Conservation (phyloP, 2,113 vertebrate genomes). For the Petrocephalus microphthalmus region DNA sequence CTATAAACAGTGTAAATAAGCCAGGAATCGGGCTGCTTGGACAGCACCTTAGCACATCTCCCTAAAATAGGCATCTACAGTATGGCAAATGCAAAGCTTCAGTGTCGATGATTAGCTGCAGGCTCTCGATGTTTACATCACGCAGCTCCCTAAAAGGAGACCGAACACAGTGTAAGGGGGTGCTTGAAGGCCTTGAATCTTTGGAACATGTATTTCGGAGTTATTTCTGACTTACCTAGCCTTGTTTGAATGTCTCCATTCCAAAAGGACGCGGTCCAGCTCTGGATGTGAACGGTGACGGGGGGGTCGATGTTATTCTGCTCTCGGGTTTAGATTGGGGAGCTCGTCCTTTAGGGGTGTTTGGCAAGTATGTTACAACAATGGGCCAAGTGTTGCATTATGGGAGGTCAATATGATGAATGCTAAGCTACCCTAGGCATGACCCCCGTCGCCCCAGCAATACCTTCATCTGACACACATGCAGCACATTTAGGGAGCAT, state of each 20-base stretch:
- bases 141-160: conserved; percentile 32
- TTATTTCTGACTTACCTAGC: neutral
- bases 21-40: conserved; percentile 26
- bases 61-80: conserved; percentile 68
- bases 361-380: neutral
- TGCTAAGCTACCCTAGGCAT: conserved; percentile 25
- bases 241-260: conserved; percentile 7
- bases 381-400: neutral
- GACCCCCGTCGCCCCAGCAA: neutral
- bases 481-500: conserved; percentile 1
- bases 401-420: neutral
- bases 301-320: no score
- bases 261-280: no score
- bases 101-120: conserved; percentile 45
- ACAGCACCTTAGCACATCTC: conserved; percentile 37
- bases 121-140: conserved; percentile 51
- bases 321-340: neutral
- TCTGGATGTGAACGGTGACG: neutral
- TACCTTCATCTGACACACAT: neutral
- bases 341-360: neutral
- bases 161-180: conserved; percentile 17
- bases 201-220: conserved; percentile 5
- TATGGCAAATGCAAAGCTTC: conserved; percentile 29
- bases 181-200: conserved; percentile 29
- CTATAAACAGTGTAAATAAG: conserved; percentile 13